A percentile compares a stretch with the other conserved stretches of the same genome.
These are phyloP conservation scores for Colaptes auratus DNA, from an alignment of 2,113 vertebrate species.

Conservation along the genomic window DNA sequence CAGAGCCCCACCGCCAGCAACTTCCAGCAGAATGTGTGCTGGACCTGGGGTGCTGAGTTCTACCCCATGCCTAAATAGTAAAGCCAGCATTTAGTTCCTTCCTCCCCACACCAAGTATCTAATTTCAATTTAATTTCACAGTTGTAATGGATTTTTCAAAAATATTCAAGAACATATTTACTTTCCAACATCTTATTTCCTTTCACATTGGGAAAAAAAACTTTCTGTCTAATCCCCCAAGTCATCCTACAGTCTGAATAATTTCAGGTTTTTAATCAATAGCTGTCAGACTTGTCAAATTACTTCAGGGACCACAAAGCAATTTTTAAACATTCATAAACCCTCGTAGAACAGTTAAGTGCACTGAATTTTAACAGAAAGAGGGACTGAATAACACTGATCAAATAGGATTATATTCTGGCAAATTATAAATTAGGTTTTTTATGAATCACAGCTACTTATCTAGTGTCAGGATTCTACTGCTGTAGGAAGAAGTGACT, in stretches of 20 bases:
- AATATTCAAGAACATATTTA: conserved; percentile 62
- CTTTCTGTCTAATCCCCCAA: conserved; percentile 77
- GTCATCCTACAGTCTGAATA: conserved; percentile 79
- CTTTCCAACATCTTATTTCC: conserved; percentile 69
- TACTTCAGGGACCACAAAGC: conserved; percentile 83
- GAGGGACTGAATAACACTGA: conserved; percentile 60
- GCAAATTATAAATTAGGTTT: conserved; percentile 69
- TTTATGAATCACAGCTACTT: conserved; percentile 66
- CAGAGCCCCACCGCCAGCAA: neutral
- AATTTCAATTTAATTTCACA: conserved; percentile 62
- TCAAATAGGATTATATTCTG: conserved; percentile 69
- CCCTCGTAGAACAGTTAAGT: conserved; percentile 74
- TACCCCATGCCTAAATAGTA: neutral
- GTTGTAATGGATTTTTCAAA: conserved; percentile 66
- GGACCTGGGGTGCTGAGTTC: neutral
- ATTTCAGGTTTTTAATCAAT: conserved; percentile 84
- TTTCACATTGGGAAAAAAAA: conserved; percentile 70
- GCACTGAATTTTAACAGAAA: conserved; percentile 77
- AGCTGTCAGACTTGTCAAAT: conserved; percentile 86
- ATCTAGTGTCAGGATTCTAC: neutral
- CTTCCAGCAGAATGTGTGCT: neutral
- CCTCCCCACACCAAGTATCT: conserved; percentile 40
- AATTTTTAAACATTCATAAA: conserved; percentile 86
- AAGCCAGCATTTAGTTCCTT: conserved; percentile 43
- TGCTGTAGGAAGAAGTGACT: neutral